Percentiles rank a stretch among this genome's conserved stretches.
phyloP scores from a whole-genome alignment of 2,113 vertebrate species.

The Rhinichthys klamathensis region DNA sequence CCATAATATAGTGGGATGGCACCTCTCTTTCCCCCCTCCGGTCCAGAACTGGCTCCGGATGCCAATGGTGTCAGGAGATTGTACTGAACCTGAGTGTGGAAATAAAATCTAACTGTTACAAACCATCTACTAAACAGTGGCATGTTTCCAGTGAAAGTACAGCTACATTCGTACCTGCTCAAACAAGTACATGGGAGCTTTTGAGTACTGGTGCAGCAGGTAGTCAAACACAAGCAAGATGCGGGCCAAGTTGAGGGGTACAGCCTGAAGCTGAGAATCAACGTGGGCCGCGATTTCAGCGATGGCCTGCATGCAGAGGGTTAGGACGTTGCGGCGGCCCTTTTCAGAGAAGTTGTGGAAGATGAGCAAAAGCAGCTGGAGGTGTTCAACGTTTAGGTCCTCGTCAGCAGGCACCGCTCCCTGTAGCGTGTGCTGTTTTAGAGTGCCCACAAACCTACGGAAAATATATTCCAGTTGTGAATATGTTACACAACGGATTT shows the following conservation, averaged over 20 bases:
- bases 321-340: constrained; percentile 82
- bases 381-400: constrained; percentile 94
- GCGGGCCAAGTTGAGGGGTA: constrained; percentile 88
- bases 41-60: constrained; percentile 79
- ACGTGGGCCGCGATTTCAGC: constrained; percentile 83
- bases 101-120: not conserved
- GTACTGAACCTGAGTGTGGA: constrained; percentile 86
- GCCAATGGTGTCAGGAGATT: constrained; percentile 92
- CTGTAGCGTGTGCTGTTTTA: constrained; percentile 91
- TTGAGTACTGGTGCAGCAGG: constrained; percentile 94
- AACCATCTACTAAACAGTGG: not conserved
- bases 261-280: constrained; percentile 84
- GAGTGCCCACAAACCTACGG: constrained; percentile 89
- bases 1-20: constrained; percentile 88
- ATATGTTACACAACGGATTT: not conserved
- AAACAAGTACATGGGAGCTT: constrained; percentile 89
- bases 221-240: constrained; percentile 94
- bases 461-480: not conserved
- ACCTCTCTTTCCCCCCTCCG: constrained; percentile 78
- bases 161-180: constrained; percentile 82
- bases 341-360: constrained; percentile 94
- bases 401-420: constrained; percentile 86
- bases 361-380: constrained; percentile 95
- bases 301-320: constrained; percentile 88
- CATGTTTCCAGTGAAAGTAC: not conserved